Percentiles rank a stretch among this genome's conserved stretches.
These are phyloP conservation scores for Tachycineta bicolor DNA, from an alignment of 2,113 vertebrate species.

Conservation along the genomic window DNA sequence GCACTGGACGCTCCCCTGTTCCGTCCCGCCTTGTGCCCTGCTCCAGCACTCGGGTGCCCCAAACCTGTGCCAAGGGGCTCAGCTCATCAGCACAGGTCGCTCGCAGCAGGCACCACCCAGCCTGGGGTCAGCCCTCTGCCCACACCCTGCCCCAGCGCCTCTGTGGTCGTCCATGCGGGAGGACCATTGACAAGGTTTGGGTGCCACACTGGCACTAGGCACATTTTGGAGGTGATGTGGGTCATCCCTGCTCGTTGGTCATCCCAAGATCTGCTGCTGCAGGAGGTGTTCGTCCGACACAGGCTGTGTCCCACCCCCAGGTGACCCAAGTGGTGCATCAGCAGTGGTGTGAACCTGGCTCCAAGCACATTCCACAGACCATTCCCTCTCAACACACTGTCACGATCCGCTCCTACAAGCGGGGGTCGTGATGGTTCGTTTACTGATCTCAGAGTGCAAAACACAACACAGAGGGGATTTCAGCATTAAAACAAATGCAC, in stretches of 20 bases:
- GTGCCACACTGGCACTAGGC: not conserved
- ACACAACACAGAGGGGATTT: too few species aligned
- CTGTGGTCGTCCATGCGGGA: not conserved
- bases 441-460: too few species aligned
- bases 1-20: not conserved
- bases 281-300: not conserved
- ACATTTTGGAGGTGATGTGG: not conserved
- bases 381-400: not conserved
- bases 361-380: fast-evolving
- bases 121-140: not conserved
- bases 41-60: not conserved
- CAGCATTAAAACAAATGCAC: too few species aligned
- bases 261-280: not conserved
- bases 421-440: too few species aligned
- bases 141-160: not conserved
- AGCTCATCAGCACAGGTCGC: not conserved
- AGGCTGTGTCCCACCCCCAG: not conserved
- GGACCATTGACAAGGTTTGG: not conserved
- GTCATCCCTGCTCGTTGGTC: not conserved
- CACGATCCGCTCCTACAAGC: too few species aligned
- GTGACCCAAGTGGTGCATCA: not conserved
- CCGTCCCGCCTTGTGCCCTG: fast-evolving
- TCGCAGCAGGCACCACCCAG: not conserved
- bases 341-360: not conserved
- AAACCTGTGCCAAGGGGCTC: not conserved